phyloP scores from a whole-genome alignment of 2,797 vertebrate genomes.

The Acanthurus leucopareius region DNA sequence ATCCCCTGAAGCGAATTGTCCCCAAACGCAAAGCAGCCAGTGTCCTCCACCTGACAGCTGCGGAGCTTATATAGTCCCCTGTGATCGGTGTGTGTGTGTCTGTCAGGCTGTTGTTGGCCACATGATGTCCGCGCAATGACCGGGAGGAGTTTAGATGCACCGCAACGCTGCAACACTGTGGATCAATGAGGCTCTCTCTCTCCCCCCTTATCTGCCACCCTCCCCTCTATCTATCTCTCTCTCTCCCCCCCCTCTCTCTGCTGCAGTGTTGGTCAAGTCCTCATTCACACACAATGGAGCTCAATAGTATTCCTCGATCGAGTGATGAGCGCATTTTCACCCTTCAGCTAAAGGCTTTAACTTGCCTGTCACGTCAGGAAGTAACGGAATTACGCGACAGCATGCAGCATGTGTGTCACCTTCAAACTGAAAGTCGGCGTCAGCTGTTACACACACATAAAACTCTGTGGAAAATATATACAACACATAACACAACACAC shows the following conservation, averaged over 20 bases:
- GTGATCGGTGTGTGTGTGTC: slow-evolving; percentile 41
- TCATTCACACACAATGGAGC: neutral
- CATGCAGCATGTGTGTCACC: neutral
- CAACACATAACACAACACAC: too few relatives aligned
- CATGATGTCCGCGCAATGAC: slow-evolving; percentile 72
- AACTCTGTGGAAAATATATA: too few relatives aligned
- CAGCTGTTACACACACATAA: neutral
- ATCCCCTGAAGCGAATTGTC: slow-evolving; percentile 49
- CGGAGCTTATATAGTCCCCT: slow-evolving; percentile 80
- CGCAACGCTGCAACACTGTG: slow-evolving; percentile 40
- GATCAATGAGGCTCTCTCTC: slow-evolving; percentile 67
- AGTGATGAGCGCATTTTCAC: neutral
- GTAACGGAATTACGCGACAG: slow-evolving; percentile 20
- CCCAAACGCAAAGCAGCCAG: slow-evolving; percentile 56
- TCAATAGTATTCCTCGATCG: neutral
- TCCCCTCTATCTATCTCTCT: neutral
- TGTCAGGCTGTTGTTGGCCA: slow-evolving; percentile 63
- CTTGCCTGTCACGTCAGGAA: neutral
- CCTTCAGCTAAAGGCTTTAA: neutral
- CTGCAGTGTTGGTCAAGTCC: neutral
- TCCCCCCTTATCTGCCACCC: neutral
- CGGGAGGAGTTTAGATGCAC: slow-evolving; percentile 79
- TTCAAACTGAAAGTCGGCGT: slow-evolving; percentile 9
- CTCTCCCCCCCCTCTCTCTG: neutral
- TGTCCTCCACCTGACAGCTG: slow-evolving; percentile 78